Percentiles rank a stretch among this genome's conserved stretches.
These are phyloP conservation scores for Apodemus speciosus DNA, from an alignment of 2,113 vertebrate species.

Conservation along the genomic window DNA sequence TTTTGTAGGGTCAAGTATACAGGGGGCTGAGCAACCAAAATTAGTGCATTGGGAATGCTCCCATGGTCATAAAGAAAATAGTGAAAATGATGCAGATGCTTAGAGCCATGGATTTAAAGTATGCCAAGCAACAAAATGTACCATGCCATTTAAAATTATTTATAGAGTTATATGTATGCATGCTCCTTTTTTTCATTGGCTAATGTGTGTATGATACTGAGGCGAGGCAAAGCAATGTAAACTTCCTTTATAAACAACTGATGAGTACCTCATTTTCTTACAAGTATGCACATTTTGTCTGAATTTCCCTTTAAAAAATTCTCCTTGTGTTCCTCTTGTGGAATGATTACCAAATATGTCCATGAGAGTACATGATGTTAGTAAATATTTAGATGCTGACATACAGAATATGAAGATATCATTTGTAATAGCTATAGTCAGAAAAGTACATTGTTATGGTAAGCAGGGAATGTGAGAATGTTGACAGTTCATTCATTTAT, in stretches of 20 bases:
- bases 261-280: conserved; percentile 15
- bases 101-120: neutral
- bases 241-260: neutral
- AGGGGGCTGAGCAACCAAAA: neutral
- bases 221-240: neutral
- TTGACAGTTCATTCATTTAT: neutral
- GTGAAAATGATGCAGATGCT: neutral
- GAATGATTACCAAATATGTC: conserved; percentile 32
- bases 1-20: neutral
- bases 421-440: conserved; percentile 2
- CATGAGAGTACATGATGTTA: neutral
- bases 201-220: neutral
- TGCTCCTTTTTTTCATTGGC: neutral
- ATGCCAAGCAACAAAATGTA: neutral
- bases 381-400: neutral
- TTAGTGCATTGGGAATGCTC: conserved; percentile 32
- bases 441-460: conserved; percentile 1
- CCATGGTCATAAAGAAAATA: neutral
- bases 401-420: neutral
- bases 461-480: neutral
- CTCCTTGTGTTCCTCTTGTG: neutral
- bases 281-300: neutral
- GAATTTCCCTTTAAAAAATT: conserved; percentile 13
- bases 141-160: neutral
- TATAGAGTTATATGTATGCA: neutral